Conservation (phyloP, 1,140 invertebrate species). For the Agrilus planipennis region DNA sequence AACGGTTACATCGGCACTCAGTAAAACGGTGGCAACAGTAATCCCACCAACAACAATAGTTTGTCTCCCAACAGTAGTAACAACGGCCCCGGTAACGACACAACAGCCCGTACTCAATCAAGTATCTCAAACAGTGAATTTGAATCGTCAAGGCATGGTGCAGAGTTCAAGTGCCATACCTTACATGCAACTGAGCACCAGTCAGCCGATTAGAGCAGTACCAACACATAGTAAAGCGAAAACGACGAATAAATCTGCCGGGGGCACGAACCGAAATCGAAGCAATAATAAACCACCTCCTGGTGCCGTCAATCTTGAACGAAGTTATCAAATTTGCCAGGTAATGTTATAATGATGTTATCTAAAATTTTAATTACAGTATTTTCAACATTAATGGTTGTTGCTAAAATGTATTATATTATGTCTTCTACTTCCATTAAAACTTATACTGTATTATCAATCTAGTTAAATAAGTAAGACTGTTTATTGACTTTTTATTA, state of each 20-base stretch:
- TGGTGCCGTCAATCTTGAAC: conserved; percentile 79
- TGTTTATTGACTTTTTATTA: too few relatives aligned
- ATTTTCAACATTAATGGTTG: too few relatives aligned
- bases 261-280: conserved; percentile 32
- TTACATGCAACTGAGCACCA: conserved; percentile 38
- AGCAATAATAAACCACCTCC: conserved; percentile 61
- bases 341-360: too few relatives aligned
- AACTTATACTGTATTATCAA: too few relatives aligned
- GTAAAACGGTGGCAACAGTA: conserved; percentile 30
- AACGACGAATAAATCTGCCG: conserved; percentile 19
- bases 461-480: too few relatives aligned
- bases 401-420: too few relatives aligned
- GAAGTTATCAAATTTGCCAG: conserved; percentile 93
- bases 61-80: conserved; percentile 35
- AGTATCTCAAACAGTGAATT: conserved; percentile 14
- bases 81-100: conserved; percentile 29
- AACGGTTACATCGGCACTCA: conserved; percentile 21
- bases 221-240: conserved; percentile 32
- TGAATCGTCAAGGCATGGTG: conserved; percentile 26
- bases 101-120: conserved; percentile 22
- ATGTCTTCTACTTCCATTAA: too few relatives aligned
- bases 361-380: too few relatives aligned
- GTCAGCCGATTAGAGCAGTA: conserved; percentile 32
- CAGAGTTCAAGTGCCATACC: conserved; percentile 38
- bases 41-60: conserved; percentile 42